Evolutionary conservation across 2,797 vertebrate genomes (phyloP), one percentile per base, ranked within the genome.

Genomic region (Pantherophis vulpinus): DNA sequence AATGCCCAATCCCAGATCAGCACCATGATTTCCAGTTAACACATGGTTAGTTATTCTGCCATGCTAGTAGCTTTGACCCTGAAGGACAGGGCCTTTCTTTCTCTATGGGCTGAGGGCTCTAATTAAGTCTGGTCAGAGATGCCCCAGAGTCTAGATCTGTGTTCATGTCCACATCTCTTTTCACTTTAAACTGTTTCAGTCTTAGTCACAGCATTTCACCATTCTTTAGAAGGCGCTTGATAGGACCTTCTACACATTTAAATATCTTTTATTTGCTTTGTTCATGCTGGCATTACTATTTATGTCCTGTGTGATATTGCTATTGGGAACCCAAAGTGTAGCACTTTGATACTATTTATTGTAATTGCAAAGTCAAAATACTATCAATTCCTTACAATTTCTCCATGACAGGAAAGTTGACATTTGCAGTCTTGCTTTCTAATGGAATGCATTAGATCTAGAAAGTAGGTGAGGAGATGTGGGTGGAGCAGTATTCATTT

Each of bases 1-100:
- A 16, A 23, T 20, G 47, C 51, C 13, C 58, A 16, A 23, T 20
- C 58, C 51, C 1, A 66, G 92, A 95, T 94, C 89, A 95, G 92
- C 54, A 94, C 70, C 0, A 86, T 94, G 95, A 94, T 88, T 90
- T 96, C 92, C 94, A 91, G 93, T 86, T 92, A 93, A 94, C 94
- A 90, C 95, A 92, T 94, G 93, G 94, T 96, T 93, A 74, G 4
- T 92, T 94, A 93, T 91, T 94, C 32, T 96, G 93, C 96, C 91
- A 97, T 96, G 98, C 98, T 98, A 88, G 97, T 97, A 98, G 97
- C 97, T 98, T 98, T 98, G 97, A 98, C 98, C 98, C 97, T 96
- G 96, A 95, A 94, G 98, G 98, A 99, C 98, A 98, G 98, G 97
- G 14, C 98, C 97, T 98, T 98, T 98, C 98, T 98, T 98, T 97